Evolutionary conservation across 2,888 invertebrate species (phyloP), one percentile per base, ranked within the genome.

Genomic region (Drosophila macrothrix): DNA sequence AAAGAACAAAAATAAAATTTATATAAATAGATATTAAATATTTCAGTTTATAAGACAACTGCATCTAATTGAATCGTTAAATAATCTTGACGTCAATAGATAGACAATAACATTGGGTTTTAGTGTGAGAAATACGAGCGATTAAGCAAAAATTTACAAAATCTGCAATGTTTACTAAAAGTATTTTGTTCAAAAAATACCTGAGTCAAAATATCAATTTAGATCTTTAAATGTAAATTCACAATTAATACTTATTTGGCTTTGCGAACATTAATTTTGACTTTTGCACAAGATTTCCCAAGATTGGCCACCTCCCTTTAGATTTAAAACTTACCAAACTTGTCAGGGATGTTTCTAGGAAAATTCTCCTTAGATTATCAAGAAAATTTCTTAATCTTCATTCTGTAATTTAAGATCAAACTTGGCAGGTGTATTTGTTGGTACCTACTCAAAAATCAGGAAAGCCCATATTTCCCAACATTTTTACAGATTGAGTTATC

Each of bases 1-100:
- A 85, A 88, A 85, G 67, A 81, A 63, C 53, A 73, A 83, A 28
- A 22, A 9, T 2, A 67, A 72, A 41, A 54, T n/a, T 9, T 19
- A 22, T 4, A 28, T 39, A 55, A 22, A 22, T 43, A 25, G 16
- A 25, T 46, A 19, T 6, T 1, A 55, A 55, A 16, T 25, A 5
- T 25, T 33, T 33, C 1, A 31, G 31, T 53, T 53, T 31, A 14
- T 52, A 7, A 19, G n/a, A n/a, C n/a, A 41, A 39, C n/a, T n/a
- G n/a, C 39, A n/a, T n/a, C 3, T 12, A 43, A 46, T 14, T 25
- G 25, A 16, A 9, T 46, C 46, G 16, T 46, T 25, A 16, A 25
- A 25, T 25, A 25, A 25, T 25, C 16, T 46, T 29, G 50, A 50
- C 50, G 50, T 50, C 50, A 50, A 28, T 50, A 16, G 10, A 19